Evolutionary conservation across 2,113 vertebrate genomes (phyloP), one percentile per base, ranked within the genome.

Genomic region (Pterocles orientalis): DNA sequence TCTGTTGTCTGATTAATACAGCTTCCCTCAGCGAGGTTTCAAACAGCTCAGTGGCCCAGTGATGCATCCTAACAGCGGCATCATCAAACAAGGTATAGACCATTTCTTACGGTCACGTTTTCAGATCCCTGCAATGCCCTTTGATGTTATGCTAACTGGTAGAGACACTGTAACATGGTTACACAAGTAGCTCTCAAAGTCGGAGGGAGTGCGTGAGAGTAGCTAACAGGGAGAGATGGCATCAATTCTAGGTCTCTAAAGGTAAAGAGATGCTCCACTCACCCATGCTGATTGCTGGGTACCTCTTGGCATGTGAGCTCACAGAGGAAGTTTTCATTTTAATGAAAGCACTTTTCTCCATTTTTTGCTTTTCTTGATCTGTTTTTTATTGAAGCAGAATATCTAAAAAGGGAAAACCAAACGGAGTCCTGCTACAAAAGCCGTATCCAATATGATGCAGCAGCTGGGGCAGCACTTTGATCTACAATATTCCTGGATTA

Each of bases 371-470:
- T 61, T 45, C 14, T 69, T 71, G 3, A n/a, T 51, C 28, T 58
- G 10, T 7, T 20, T 82, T 82, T 56, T 6, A 18, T 28, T 45
- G 39, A 65, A 64, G 24, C 9, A 54, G 76, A 70, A 51, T 78
- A 14, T 21, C 68, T 82, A 25, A 41, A 89, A 85, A 61, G 12
- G 50, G 21, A 82, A 94, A 94, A 56, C 17, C 7, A 71, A 50
- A 21, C 0, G 0, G 41, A 77, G 29, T 51, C 29, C 17, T 0
- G 0, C 66, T 82, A 21, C 19, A 79, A 69, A 72, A 91, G 4
- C 18, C 10, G 0, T 33, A 82, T 58, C 43, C 1, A 1, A 39
- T 60, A 51, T 0, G 29, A 41, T 25, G 33, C 53, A 86, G 76
- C 50, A 71, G n/a, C 66, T 71, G 73, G 6, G 18, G 9, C n/a